Percentiles rank a stretch among this genome's conserved stretches.
phyloP scores from a whole-genome alignment of 2,888 invertebrate species.

The Hydraecia micacea region DNA sequence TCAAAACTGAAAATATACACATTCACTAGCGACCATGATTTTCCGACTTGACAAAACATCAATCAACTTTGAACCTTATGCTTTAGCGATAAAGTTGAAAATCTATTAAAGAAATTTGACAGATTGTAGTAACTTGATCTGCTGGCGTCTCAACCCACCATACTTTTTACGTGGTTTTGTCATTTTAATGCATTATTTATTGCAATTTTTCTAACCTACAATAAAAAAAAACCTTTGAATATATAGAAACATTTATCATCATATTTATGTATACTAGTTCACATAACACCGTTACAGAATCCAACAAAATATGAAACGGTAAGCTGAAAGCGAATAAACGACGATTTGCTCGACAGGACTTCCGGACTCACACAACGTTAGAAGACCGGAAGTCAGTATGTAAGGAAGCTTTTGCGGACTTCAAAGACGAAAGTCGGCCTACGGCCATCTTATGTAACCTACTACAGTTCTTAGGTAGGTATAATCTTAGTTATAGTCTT shows the following conservation, averaged over 20 bases:
- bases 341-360: conserved; percentile 56
- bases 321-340: conserved; percentile 55
- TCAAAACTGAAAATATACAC: no score
- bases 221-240: background rate
- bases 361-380: conserved; percentile 59
- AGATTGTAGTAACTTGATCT: no score
- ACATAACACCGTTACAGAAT: conserved; percentile 12
- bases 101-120: no score
- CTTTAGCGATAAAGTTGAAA: no score
- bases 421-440: conserved; percentile 43
- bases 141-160: no score
- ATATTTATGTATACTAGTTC: background rate
- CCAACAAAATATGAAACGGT: conserved; percentile 45
- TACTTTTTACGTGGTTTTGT: no score
- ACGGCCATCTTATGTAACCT: conserved; percentile 29
- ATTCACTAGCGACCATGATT: background rate
- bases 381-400: conserved; percentile 58
- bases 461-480: background rate
- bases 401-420: conserved; percentile 52
- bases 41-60: no score
- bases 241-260: background rate
- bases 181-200: background rate
- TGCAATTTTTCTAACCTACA: background rate
- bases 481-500: background rate
- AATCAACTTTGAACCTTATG: no score